Evolutionary conservation across 2,888 invertebrate species (phyloP), one percentile per base, ranked within the genome.

Genomic region (Creontiades dilutus): DNA sequence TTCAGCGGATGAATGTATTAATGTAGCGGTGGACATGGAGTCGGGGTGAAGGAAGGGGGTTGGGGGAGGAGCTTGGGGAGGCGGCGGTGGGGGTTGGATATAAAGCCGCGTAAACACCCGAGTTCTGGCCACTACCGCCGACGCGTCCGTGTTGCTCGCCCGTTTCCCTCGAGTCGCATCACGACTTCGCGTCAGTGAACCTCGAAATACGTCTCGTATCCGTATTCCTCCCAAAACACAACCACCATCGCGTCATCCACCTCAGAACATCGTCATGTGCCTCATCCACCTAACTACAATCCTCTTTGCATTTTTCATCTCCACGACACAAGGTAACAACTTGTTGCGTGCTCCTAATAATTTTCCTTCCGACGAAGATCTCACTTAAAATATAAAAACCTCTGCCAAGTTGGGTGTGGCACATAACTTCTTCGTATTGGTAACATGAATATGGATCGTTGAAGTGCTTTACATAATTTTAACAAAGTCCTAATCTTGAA

Each of bases 291-390:
- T 68, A n/a, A 23, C 68, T 19, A 68, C 68, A 68, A 68, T 68
- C 68, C 61, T 61, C 61, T 68, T 68, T 5, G 68, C 68, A 23
- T 68, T 68, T 68, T 23, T 68, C 68, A 68, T 68, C 68, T 68
- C 68, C 68, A 68, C 68, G 68, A 68, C 68, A 68, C 68, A 68
- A 68, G 68, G 68, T 68, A 68, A 68, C 68, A 68, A 68, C 68
- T 68, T 68, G 68, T 68, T 68, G 68, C 68, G 68, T 68, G 68
- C 68, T 23, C 5, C 68, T 68, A 68, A 68, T 68, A 23, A 68
- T 68, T 68, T 23, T 23, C 68, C 68, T 68, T 23, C 68, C 68
- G 23, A 68, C 68, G 68, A 23, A 68, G 68, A 68, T 23, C 68
- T 23, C 23, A 68, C 0, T 7, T 37, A 37, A 37, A 37, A 37